Percentiles rank a stretch among this genome's conserved stretches.
Evolutionary conservation across 1,140 invertebrate genomes (phyloP).

Genomic region (Tetragnatha versicolor): DNA sequence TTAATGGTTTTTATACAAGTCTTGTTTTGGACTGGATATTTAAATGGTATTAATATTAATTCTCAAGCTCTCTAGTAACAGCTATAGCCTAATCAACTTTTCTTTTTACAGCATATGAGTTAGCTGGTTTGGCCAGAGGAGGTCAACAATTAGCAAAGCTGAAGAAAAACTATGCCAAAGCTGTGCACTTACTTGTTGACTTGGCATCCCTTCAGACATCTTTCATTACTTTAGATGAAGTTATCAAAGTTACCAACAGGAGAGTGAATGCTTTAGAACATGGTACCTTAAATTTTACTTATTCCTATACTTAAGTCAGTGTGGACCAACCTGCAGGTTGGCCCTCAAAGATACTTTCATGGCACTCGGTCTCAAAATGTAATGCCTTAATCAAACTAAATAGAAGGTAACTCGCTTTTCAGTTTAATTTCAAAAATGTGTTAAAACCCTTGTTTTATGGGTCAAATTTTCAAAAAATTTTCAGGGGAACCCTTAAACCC

Average conservation of each 20-base stretch:
- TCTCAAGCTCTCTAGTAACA: neutral
- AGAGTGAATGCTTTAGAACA: slow-evolving; percentile 99
- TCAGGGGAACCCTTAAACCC: no score
- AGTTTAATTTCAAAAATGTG: no score
- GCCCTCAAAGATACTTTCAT: no score
- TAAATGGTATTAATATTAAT: neutral
- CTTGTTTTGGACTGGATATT: slow-evolving; percentile 1
- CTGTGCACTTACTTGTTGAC: slow-evolving; percentile 90
- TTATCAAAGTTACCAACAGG: slow-evolving; percentile 94
- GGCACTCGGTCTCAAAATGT: no score
- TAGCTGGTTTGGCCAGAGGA: slow-evolving; percentile 91
- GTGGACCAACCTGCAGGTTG: neutral
- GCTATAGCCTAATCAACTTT: neutral
- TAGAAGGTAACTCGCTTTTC: no score
- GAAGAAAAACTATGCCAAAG: slow-evolving; percentile 92
- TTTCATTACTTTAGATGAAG: slow-evolving; percentile 95
- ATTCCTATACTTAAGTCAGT: neutral
- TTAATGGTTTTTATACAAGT: no score
- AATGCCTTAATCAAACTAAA: no score
- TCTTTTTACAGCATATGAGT: slow-evolving; percentile 73
- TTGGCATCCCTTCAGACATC: slow-evolving; percentile 95
- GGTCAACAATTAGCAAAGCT: slow-evolving; percentile 93
- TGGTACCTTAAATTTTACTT: slow-evolving; percentile 69
- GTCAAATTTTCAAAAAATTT: no score
- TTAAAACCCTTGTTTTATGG: no score